Base-by-base conservation (phyloP, 2,113 vertebrate species). In the Corapipo altera region DNA sequence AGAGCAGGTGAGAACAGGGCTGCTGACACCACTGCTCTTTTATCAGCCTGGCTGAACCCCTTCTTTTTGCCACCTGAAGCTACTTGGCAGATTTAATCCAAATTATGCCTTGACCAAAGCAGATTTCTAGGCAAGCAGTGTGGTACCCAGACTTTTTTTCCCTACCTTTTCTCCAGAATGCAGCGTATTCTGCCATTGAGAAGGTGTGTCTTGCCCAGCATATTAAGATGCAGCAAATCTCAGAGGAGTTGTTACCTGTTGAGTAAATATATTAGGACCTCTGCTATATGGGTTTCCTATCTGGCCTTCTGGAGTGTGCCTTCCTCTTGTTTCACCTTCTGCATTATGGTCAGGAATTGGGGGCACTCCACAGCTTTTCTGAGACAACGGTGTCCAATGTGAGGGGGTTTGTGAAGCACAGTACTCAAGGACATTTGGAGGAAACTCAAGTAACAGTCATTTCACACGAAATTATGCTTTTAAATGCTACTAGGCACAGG, bases 191-290 rank as follows among this genome's bases (percentile, higher is more conserved):
- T 85, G 35, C 22, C 32, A 3, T 3, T 8, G 14, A 62, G 43
- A 75, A 72, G 26, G 4, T 15, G 6, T 2, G 0, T 32, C 39
- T 76, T 72, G 39, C 23, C 26, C 18, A 57, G 23, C 7, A 1
- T 5, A 3, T 6, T 69, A 26, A 35, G 30, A 7, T 26, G 20
- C 44, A 58, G 18, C 8, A 55, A 58, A n/a, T 6, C 8, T 43
- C 32, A 3, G 46, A 11, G 52, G 28, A 64, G n/a, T 5, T 3
- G 0, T 33, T 73, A 57, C 2, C 23, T 23, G 6, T 8, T 2
- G 21, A 39, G 11, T 41, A 12, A 52, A 64, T 10, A 4, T 2
- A 15, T 70, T 4, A 57, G 49, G 55, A 55, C 3, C n/a, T 46
- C 8, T 9, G 4, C 23, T 3, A 4, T 5, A 0, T 5, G 43